phyloP scores from a whole-genome alignment of 1,140 invertebrate species.

The Monochamus saltuarius region DNA sequence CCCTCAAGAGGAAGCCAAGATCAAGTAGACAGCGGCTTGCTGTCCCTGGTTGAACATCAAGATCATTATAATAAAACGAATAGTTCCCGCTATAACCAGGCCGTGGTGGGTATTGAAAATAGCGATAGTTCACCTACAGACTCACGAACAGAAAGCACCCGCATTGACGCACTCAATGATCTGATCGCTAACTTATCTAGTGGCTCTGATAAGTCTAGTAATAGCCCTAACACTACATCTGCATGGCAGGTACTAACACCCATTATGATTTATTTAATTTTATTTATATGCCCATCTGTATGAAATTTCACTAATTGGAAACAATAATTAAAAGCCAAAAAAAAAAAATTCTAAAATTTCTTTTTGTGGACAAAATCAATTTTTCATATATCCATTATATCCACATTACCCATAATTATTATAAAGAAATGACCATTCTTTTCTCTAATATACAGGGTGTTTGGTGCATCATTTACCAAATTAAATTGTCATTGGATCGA shows the following conservation, averaged over 20 bases:
- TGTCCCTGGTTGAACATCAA: slow-evolving; percentile 52
- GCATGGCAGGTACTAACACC: slow-evolving; percentile 52
- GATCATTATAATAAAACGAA: slow-evolving; percentile 32
- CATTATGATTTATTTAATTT: slow-evolving; percentile 20
- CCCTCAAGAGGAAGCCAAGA: slow-evolving; percentile 43
- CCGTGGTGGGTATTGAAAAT: slow-evolving; percentile 50
- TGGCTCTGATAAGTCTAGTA: slow-evolving; percentile 49
- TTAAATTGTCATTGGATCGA: too few species aligned
- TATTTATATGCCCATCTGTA: slow-evolving; percentile 4
- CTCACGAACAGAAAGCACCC: slow-evolving; percentile 31
- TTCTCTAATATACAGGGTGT: too few species aligned
- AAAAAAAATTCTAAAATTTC: too few species aligned
- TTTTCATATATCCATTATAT: too few species aligned
- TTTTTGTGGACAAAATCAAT: too few species aligned
- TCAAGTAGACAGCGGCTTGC: slow-evolving; percentile 50
- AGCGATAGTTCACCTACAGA: slow-evolving; percentile 28
- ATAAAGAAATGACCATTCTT: too few species aligned
- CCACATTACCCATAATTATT: too few species aligned
- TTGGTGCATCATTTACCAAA: too few species aligned
- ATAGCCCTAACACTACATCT: slow-evolving; percentile 47
- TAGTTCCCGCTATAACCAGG: slow-evolving; percentile 23
- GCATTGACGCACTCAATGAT: slow-evolving; percentile 48
- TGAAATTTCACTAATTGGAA: too few species aligned
- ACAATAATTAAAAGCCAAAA: too few species aligned
- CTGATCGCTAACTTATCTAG: slow-evolving; percentile 50